Evolutionary conservation across 2,888 invertebrate species (phyloP).

Genomic region (Catocala sponsa): DNA sequence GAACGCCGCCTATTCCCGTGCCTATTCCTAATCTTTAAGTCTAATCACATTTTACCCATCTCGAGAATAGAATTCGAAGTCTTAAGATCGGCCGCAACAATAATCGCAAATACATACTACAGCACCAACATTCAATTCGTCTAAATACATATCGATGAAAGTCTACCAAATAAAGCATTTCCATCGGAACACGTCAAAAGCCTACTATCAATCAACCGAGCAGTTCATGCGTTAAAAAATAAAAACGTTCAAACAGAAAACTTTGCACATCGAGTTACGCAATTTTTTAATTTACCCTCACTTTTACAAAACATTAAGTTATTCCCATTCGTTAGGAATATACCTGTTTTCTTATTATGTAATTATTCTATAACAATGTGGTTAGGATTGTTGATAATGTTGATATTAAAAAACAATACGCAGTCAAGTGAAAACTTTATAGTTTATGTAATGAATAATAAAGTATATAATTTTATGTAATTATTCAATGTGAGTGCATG

Average conservation of each 20-base stretch:
- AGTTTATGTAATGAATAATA: conserved; percentile 46
- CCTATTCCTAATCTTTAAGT: no score
- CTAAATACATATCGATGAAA: background rate
- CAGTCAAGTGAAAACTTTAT: conserved; percentile 47
- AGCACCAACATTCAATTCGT: no score
- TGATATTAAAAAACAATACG: conserved; percentile 37
- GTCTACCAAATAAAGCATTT: background rate
- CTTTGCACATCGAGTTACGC: conserved; percentile 13
- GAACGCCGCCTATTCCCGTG: no score
- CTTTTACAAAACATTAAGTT: conserved; percentile 19
- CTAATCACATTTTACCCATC: no score
- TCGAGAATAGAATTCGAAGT: no score
- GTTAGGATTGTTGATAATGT: conserved; percentile 9
- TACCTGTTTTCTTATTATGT: conserved; percentile 21
- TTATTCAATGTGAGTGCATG: conserved; percentile 36
- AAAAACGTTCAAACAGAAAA: conserved; percentile 4
- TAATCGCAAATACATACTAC: no score
- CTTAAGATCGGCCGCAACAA: no score
- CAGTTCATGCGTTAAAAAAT: conserved; percentile 1
- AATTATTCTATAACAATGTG: conserved; percentile 26
- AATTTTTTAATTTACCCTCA: conserved; percentile 19
- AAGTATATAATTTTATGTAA: conserved; percentile 49
- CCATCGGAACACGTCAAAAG: conserved; percentile 1
- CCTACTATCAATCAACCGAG: conserved; percentile 10
- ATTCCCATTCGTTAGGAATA: conserved; percentile 22